Base-by-base conservation (phyloP, 2,797 vertebrate genomes). In the Melanotaenia trifasciata region DNA sequence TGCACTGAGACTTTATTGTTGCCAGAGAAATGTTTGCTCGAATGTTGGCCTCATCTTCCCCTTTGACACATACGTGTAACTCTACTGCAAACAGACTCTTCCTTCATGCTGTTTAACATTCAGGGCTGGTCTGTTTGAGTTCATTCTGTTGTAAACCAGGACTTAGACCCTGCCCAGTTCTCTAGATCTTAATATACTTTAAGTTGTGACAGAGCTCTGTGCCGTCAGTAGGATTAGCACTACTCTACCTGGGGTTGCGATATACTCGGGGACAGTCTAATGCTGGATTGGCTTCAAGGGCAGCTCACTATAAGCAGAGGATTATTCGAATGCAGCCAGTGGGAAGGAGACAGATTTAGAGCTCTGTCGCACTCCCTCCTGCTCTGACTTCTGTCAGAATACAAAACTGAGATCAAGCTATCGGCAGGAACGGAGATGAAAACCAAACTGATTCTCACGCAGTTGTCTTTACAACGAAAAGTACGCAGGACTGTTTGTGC, bases 261-360 rank as follows among this genome's bases (percentile, higher is more conserved):
- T 90, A 87, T 84, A 89, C 87, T 90, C 83, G 62, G 89, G 76
- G 82, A 84, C 83, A 79, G 83, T 85, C 87, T 87, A 85, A 87
- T 87, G 74, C 86, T 88, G 86, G 85, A 85, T 87, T 75, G 86
- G 73, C 90, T 90, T 89, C 86, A 86, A 88, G 90, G 90, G 85
- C 89, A 89, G 84, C 78, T 84, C 75, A 50, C 88, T 80, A 73
- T 88, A 81, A 91, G 83, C 81, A 83, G 82, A 85, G 90, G 90
- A 90, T 91, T 90, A 91, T 87, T 85, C n/a, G 32, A 83, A 80
- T 78, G 76, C 76, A 90, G 88, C 87, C 91, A 81, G 81, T 67
- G 47, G 87, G 74, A 83, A 82, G 77, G 83, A 84, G 74, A 81
- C 73, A 83, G 88, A 84, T 90, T 86, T 85, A 81, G 30, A 13